A percentile compares a stretch with the other conserved stretches of the same genome.
phyloP scores from a whole-genome alignment of 2,113 vertebrate species.

The Aspiorhynchus laticeps region DNA sequence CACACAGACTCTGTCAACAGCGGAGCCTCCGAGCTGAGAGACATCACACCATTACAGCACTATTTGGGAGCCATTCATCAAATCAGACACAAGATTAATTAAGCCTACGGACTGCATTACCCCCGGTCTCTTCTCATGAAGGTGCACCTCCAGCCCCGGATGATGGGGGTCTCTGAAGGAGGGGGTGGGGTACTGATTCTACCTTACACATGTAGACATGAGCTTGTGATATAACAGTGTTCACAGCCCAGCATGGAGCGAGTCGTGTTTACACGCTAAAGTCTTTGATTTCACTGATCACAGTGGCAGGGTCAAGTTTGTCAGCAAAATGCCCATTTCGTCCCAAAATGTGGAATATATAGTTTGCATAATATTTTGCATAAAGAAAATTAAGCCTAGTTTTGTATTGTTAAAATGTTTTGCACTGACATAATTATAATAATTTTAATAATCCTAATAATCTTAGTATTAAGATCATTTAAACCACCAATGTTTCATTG shows the following conservation, averaged over 20 bases:
- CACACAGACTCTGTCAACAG: slow-evolving; percentile 71
- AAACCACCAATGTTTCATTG: not conserved
- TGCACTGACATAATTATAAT: not conserved
- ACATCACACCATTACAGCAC: slow-evolving; percentile 74
- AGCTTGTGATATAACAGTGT: not conserved
- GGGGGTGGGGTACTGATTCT: slow-evolving; percentile 8
- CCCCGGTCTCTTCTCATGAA: slow-evolving; percentile 60
- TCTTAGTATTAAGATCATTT: not conserved
- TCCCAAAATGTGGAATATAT: not conserved
- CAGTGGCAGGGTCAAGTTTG: not conserved
- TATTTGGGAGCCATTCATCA: slow-evolving; percentile 80
- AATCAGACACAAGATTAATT: slow-evolving; percentile 83
- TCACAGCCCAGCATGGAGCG: not conserved
- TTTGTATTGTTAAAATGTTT: not conserved
- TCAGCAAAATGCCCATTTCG: not conserved
- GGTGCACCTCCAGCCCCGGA: slow-evolving; percentile 56
- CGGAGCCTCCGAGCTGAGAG: slow-evolving; percentile 46
- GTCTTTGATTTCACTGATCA: not conserved
- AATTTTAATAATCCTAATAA: too few relatives aligned
- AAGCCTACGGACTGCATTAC: slow-evolving; percentile 65
- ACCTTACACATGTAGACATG: slow-evolving; percentile 24
- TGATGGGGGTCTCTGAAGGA: slow-evolving; percentile 41
- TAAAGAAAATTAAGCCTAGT: not conserved
- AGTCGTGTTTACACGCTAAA: not conserved
- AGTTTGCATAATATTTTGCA: not conserved